These are phyloP conservation scores for Probaryconus sp. DNA, from an alignment of 1,140 invertebrate genomes.

Conservation along the genomic window DNA sequence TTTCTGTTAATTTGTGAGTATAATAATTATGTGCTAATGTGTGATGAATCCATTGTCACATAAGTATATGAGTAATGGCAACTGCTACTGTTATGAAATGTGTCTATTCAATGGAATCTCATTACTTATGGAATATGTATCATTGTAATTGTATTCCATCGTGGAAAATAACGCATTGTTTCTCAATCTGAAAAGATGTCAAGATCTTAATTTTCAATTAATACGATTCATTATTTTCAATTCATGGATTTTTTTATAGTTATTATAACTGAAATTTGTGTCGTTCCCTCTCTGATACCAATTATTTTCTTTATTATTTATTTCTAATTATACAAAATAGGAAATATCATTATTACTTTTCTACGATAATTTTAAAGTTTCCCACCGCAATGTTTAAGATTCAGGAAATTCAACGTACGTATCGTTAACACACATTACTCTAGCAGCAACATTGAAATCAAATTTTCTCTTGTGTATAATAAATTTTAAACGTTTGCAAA, in stretches of 20 bases:
- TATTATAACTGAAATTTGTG: constrained; percentile 21
- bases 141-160: constrained; percentile 9
- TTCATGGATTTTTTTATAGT: background rate
- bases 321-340: too few relatives aligned
- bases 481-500: too few relatives aligned
- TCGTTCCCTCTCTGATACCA: too few relatives aligned
- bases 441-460: too few relatives aligned
- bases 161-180: constrained; percentile 17
- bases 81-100: constrained; percentile 14
- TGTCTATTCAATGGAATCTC: constrained; percentile 43
- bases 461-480: too few relatives aligned
- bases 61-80: constrained; percentile 36
- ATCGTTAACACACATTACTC: too few relatives aligned
- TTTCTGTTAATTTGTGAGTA: constrained; percentile 13
- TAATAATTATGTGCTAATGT: constrained; percentile 37
- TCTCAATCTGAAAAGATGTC: constrained; percentile 29
- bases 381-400: too few relatives aligned
- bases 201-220: constrained; percentile 36
- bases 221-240: background rate
- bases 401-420: too few relatives aligned
- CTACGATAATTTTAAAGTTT: too few relatives aligned
- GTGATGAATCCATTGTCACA: constrained; percentile 31
- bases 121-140: constrained; percentile 21
- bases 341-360: too few relatives aligned
- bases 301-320: too few relatives aligned